phyloP scores from a whole-genome alignment of 2,888 invertebrate genomes.

The Drosophila bunnanda region DNA sequence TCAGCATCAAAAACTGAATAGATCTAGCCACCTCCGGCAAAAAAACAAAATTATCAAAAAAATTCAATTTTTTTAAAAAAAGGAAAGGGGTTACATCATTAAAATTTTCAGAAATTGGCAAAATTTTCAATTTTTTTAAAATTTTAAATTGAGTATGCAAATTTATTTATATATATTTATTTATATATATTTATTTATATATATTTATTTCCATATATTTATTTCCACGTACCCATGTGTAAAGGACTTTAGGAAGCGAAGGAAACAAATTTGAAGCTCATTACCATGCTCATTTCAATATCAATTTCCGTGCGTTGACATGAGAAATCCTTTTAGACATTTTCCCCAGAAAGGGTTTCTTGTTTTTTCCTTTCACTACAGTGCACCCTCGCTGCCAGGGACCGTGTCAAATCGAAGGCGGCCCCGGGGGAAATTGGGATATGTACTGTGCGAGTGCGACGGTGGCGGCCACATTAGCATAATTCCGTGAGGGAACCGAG shows the following conservation, averaged over 20 bases:
- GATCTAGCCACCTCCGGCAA: no score
- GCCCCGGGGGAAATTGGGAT: conserved; percentile 10
- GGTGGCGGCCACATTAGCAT: conserved; percentile 18
- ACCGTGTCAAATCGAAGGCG: conserved; percentile 1
- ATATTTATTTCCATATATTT: background rate
- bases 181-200: background rate
- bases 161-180: no score
- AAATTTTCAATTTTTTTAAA: no score
- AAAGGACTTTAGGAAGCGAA: conserved; percentile 5
- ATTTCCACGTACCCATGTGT: conserved; percentile 11
- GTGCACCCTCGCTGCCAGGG: conserved; percentile 1
- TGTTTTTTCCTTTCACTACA: background rate
- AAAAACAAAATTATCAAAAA: no score
- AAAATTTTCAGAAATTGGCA: no score
- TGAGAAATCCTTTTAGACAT: conserved; percentile 66
- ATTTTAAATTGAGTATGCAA: no score
- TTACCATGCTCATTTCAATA: conserved; percentile 73
- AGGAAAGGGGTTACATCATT: no score
- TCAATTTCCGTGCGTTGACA: conserved; percentile 66
- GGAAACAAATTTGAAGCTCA: conserved; percentile 64
- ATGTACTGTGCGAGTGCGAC: conserved; percentile 3
- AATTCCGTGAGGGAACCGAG: conserved; percentile 10
- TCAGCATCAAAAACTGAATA: no score
- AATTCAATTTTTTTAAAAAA: background rate
- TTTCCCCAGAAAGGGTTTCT: conserved; percentile 18